phyloP scores from a whole-genome alignment of 2,113 vertebrate genomes.

The Pterocles gutturalis region DNA sequence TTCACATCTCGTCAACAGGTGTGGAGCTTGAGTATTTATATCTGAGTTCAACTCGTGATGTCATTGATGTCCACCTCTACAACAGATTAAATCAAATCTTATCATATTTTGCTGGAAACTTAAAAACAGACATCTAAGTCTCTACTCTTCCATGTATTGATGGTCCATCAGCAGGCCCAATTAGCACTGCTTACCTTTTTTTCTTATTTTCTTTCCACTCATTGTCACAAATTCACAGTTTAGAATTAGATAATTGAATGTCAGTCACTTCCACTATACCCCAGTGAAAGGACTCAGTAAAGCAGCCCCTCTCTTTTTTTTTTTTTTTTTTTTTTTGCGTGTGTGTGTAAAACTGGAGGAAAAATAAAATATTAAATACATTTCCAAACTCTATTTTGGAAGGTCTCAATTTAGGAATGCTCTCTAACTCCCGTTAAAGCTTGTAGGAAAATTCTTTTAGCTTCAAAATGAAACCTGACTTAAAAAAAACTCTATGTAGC shows the following conservation, averaged over 20 bases:
- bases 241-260: background rate
- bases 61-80: background rate
- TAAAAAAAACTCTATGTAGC: background rate
- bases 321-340: too few relatives aligned
- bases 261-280: background rate
- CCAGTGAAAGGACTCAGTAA: background rate
- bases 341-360: background rate
- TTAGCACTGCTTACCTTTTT: background rate
- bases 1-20: background rate
- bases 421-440: background rate
- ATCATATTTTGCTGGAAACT: background rate
- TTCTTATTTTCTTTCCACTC: background rate
- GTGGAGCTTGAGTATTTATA: background rate
- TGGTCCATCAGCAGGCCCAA: background rate
- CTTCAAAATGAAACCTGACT: background rate
- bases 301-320: background rate
- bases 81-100: background rate
- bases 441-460: background rate
- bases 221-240: background rate
- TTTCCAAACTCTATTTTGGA: background rate
- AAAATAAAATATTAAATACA: background rate
- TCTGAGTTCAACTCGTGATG: background rate
- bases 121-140: background rate
- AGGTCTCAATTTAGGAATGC: background rate
- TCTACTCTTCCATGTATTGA: background rate